These are phyloP conservation scores for Poicephalus meyeri DNA, from an alignment of 2,113 vertebrate genomes.

Conservation along the genomic window DNA sequence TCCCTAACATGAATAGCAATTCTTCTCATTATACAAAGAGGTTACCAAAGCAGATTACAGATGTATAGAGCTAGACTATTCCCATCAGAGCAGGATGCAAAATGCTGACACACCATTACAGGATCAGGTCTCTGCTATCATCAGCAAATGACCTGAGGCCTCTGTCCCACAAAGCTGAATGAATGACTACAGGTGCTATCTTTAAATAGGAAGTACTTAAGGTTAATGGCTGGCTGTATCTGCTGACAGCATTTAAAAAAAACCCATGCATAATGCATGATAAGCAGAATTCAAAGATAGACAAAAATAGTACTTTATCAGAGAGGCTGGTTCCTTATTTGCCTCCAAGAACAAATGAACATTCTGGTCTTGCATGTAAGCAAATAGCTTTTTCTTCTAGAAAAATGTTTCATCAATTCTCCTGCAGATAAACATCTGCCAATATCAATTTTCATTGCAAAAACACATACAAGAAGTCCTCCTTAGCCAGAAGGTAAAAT, in stretches of 20 bases:
- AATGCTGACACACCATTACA: not conserved
- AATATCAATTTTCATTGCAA: constrained; percentile 34
- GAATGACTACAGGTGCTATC: not conserved
- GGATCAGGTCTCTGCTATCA: not conserved
- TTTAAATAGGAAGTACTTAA: constrained; percentile 26
- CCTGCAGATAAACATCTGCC: constrained; percentile 34
- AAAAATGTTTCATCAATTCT: constrained; percentile 38
- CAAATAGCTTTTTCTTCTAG: constrained; percentile 52
- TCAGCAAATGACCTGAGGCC: constrained; percentile 15
- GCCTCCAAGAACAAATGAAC: constrained; percentile 68
- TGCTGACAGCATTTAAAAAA: constrained; percentile 24
- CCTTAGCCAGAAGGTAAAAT: not conserved
- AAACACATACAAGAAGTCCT: not conserved
- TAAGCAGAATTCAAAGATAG: constrained; percentile 64
- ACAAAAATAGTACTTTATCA: constrained; percentile 69
- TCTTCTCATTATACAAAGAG: not conserved
- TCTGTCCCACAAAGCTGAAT: not conserved
- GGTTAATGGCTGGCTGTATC: constrained; percentile 23
- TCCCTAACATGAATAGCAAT: too few relatives aligned
- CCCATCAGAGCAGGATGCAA: not conserved
- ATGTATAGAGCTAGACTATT: not conserved
- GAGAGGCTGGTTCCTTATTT: constrained; percentile 51
- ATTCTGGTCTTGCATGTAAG: constrained; percentile 46
- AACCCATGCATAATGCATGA: not conserved
- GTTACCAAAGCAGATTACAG: not conserved